These are phyloP conservation scores for Chironomus tepperi DNA, from an alignment of 1,140 invertebrate genomes.

Conservation along the genomic window DNA sequence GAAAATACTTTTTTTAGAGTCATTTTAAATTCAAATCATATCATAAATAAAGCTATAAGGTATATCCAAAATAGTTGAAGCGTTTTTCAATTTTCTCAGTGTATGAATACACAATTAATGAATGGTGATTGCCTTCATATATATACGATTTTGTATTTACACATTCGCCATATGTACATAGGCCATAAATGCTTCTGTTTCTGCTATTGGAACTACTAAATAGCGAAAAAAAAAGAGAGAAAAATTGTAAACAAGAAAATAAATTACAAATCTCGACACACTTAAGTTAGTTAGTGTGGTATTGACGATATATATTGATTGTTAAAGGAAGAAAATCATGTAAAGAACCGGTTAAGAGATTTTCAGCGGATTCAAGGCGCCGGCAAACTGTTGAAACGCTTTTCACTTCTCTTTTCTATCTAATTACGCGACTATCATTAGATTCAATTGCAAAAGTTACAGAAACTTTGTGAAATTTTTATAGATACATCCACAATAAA, in stretches of 20 bases:
- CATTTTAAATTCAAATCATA: no score
- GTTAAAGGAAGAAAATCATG: neutral
- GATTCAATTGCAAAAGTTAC: no score
- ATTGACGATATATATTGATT: neutral
- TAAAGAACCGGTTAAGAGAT: slow-evolving; percentile 12
- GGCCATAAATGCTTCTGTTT: neutral
- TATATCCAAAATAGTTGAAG: no score
- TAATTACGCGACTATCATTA: neutral
- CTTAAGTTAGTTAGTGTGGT: neutral
- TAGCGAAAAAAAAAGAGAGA: no score
- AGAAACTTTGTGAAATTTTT: neutral
- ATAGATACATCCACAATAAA: neutral
- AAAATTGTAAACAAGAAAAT: neutral
- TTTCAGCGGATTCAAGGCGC: neutral
- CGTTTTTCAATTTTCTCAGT: no score
- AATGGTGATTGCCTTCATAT: no score
- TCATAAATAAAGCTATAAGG: no score
- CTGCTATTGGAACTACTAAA: no score
- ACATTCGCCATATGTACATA: neutral
- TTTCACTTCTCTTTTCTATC: neutral
- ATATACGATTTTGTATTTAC: neutral
- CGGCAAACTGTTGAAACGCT: neutral
- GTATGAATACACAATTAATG: no score
- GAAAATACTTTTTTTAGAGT: no score
- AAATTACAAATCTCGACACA: slow-evolving; percentile 13